phyloP scores from a whole-genome alignment of 1,140 invertebrate genomes.

The Mycetomoellerius zeteki region DNA sequence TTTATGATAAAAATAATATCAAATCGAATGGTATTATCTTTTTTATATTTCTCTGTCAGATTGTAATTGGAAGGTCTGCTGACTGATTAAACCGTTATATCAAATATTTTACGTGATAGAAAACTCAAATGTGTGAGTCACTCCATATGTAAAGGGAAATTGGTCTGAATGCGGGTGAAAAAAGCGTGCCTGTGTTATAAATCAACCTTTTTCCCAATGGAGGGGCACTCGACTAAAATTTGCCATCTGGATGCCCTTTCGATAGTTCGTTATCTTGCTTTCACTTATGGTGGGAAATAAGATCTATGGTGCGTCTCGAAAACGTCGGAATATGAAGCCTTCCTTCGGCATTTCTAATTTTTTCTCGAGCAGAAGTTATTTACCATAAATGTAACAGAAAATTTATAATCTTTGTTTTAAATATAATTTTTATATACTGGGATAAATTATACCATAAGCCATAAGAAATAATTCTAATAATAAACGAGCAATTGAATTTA shows the following conservation, averaged over 20 bases:
- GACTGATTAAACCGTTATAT: slow-evolving; percentile 28
- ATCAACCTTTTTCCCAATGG: slow-evolving; percentile 31
- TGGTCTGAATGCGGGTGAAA: slow-evolving; percentile 41
- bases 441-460: background rate
- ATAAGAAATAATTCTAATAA: background rate
- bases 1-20: background rate
- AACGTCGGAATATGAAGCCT: background rate
- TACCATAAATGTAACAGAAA: background rate
- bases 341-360: background rate
- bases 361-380: background rate
- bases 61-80: background rate
- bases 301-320: background rate
- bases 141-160: slow-evolving; percentile 4
- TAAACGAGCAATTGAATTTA: background rate
- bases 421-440: background rate
- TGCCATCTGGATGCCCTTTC: slow-evolving; percentile 41
- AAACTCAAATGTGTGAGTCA: background rate
- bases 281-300: slow-evolving; percentile 24
- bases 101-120: slow-evolving; percentile 31
- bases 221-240: slow-evolving; percentile 34
- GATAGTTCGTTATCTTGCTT: slow-evolving; percentile 44
- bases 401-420: background rate
- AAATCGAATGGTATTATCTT: background rate
- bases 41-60: background rate
- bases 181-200: slow-evolving; percentile 45